Percentiles rank a stretch among this genome's conserved stretches.
Evolutionary conservation across 2,113 vertebrate species (phyloP).

Genomic region (western clawed frog (Xenopus tropicalis)): DNA sequence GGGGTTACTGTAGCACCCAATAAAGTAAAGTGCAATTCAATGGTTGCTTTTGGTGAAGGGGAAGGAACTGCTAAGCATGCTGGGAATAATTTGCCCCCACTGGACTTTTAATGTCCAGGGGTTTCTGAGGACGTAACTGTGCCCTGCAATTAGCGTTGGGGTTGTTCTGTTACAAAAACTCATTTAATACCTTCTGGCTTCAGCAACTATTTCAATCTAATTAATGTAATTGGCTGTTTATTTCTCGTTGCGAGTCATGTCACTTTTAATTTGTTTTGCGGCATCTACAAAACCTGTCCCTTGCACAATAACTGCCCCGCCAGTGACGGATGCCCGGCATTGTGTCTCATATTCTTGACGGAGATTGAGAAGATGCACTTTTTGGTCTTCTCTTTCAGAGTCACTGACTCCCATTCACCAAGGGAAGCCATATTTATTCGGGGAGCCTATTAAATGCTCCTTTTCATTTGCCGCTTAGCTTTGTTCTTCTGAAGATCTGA

Average conservation of each 20-base stretch:
- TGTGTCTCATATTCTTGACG: constrained; percentile 11
- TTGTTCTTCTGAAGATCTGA: constrained; percentile 1
- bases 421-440: constrained; percentile 18
- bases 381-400: not conserved
- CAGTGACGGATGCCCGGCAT: constrained; percentile 25
- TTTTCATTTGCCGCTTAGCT: constrained; percentile 7
- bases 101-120: no score
- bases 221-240: constrained; percentile 41
- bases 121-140: no score
- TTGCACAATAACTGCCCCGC: constrained; percentile 24
- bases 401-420: constrained; percentile 15
- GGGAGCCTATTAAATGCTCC: constrained; percentile 8
- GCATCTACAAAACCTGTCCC: constrained; percentile 13
- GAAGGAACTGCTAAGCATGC: no score
- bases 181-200: not conserved
- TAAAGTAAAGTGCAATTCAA: no score
- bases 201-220: constrained; percentile 24
- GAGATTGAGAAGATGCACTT: not conserved
- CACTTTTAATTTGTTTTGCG: constrained; percentile 29
- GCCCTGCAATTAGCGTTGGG: no score
- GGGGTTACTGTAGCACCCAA: no score
- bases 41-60: no score
- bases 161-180: no score
- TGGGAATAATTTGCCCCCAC: no score
- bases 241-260: constrained; percentile 30